Conservation (phyloP, 2,888 invertebrate species). For the Drosophila antonietae region DNA sequence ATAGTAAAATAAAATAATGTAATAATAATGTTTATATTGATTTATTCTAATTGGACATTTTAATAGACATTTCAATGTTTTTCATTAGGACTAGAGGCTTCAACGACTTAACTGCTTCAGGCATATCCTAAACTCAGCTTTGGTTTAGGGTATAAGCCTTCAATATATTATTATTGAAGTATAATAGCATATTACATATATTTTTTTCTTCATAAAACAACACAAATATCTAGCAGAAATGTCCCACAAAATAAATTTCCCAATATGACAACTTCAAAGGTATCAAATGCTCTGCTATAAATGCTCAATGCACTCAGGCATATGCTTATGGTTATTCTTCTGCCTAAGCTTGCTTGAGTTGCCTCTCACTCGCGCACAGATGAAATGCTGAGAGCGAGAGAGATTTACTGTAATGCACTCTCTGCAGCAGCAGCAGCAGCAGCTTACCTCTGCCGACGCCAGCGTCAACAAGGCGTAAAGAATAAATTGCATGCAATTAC, state of each 20-base stretch:
- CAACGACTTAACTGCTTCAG: no score
- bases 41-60: no score
- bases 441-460: neutral
- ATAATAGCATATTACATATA: no score
- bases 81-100: no score
- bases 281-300: conserved; percentile 8
- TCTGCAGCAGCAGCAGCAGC: neutral
- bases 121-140: no score
- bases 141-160: neutral
- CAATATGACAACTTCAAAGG: conserved; percentile 8
- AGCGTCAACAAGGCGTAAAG: conserved; percentile 13
- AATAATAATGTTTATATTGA: no score
- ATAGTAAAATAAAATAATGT: no score
- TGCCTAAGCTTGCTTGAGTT: neutral
- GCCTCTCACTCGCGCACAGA: no score
- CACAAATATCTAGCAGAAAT: no score
- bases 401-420: neutral
- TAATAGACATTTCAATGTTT: no score
- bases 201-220: no score
- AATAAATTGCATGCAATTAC: conserved; percentile 24
- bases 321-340: conserved; percentile 16
- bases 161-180: no score
- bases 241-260: neutral
- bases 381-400: neutral
- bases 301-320: neutral